Conservation (phyloP, 2,113 vertebrate species). For the Podarcis cretensis region DNA sequence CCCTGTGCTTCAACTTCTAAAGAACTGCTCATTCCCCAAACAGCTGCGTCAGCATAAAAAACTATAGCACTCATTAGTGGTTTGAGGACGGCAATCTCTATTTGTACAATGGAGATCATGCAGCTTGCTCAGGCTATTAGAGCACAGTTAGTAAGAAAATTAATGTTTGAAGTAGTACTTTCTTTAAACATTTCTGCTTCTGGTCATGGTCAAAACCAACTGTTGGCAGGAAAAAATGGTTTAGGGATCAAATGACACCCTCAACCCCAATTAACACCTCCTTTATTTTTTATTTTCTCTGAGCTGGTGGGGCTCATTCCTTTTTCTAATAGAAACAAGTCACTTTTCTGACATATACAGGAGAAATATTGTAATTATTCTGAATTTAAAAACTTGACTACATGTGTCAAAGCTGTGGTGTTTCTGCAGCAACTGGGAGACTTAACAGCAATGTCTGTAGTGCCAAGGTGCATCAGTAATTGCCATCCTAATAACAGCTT, state of each 20-base stretch:
- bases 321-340: constrained; percentile 14
- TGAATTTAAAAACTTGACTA: not conserved
- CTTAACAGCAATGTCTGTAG: not conserved
- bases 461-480: not conserved
- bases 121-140: not conserved
- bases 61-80: constrained; percentile 17
- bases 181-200: constrained; percentile 15
- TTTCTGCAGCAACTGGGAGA: not conserved
- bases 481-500: not conserved
- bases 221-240: not conserved
- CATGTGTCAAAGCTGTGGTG: not conserved
- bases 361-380: not conserved
- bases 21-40: constrained; percentile 3
- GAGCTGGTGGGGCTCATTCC: not conserved
- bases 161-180: not conserved
- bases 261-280: not conserved
- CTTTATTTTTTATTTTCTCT: constrained; percentile 11
- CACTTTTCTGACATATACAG: not conserved
- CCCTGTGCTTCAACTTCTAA: not conserved
- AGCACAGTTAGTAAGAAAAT: constrained; percentile 14
- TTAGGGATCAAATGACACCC: not conserved
- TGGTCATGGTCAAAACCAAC: not conserved
- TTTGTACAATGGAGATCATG: constrained; percentile 18
- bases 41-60: constrained; percentile 22
- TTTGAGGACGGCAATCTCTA: constrained; percentile 17